Percentiles rank a stretch among this genome's conserved stretches.
Evolutionary conservation across 2,888 invertebrate genomes (phyloP).

Genomic region (Pristionchus exspectatus): DNA sequence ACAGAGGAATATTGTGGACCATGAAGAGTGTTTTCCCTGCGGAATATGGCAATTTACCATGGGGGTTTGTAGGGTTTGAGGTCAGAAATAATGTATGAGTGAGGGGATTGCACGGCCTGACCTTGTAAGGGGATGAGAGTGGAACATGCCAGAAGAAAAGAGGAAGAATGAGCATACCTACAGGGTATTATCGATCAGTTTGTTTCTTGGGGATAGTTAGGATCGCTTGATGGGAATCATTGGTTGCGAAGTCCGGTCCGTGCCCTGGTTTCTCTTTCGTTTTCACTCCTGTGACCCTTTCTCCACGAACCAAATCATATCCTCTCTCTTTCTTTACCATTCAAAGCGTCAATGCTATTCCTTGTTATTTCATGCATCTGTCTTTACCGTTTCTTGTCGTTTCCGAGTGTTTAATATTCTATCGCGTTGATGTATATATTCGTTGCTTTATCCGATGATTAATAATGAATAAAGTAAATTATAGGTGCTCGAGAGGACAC

Average conservation of each 20-base stretch:
- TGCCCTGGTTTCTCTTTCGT: conserved; percentile 26
- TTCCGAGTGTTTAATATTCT: background rate
- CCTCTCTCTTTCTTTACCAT: background rate
- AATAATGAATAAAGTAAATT: conserved; percentile 1
- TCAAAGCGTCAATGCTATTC: background rate
- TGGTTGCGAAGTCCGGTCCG: background rate
- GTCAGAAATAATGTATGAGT: background rate
- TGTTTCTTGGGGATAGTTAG: background rate
- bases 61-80: background rate
- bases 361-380: conserved; percentile 8
- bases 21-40: background rate
- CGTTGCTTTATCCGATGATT: background rate
- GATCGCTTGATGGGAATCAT: background rate
- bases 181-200: background rate
- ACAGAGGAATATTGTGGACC: background rate
- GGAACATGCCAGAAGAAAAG: background rate
- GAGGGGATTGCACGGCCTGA: background rate
- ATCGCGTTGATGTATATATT: background rate
- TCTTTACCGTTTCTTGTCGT: background rate
- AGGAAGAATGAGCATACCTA: background rate
- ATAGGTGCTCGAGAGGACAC: background rate
- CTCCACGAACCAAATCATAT: conserved; percentile 18
- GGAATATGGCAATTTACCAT: background rate
- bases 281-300: conserved; percentile 36
- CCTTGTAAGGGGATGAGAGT: background rate